Evolutionary conservation across 35 echinoderm and acorn worm species (phyloP), one percentile per base, ranked within the genome.

Genomic region (Ophioderma brevispina): DNA sequence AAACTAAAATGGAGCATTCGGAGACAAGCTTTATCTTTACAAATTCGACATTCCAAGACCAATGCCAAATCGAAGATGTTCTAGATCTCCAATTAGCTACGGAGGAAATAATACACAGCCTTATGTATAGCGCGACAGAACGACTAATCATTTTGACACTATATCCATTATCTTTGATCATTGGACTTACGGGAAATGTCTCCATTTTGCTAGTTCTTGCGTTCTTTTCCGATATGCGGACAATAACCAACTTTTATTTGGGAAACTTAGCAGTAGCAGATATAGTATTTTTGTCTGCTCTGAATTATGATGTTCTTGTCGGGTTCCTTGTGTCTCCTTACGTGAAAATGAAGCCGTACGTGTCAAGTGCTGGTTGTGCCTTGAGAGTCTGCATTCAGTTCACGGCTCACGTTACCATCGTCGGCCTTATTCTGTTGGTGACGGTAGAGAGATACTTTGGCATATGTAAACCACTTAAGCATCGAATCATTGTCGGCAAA

Each of bases 181-280:
- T 96, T 1, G 96, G 96, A 0, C 31, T 98, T 0, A 28, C 90
- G 31, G 90, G 86, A 39, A 98, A 98, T 77, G 38, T 94, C 0
- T 90, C 96, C 2, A 95, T 98, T 80, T 79, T 98, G n/a, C 81
- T 82, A 43, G 96, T 98, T 5, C 93, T 98, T 31, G 82, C 85
- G 32, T 78, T 82, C 28, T 37, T 98, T 10, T 90, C 90, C 18
- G 55, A 86, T 0, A 98, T 98, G n/a, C n/a, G n/a, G n/a, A n/a
- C n/a, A n/a, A n/a, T n/a, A n/a, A n/a, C n/a, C n/a, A n/a, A n/a
- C n/a, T 93, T 79, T 39, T 98, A 98, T 39, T 50, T 98, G 21
- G 56, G 92, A 18, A 95, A 95, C 75, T 39, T 98, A 89, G 96
- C 96, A 1, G 78, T 95, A 0, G 90, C 93, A 17, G 96, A 98